Evolutionary conservation across 2,113 vertebrate genomes (phyloP), one percentile per base, ranked within the genome.

Genomic region (Scatophagus argus): DNA sequence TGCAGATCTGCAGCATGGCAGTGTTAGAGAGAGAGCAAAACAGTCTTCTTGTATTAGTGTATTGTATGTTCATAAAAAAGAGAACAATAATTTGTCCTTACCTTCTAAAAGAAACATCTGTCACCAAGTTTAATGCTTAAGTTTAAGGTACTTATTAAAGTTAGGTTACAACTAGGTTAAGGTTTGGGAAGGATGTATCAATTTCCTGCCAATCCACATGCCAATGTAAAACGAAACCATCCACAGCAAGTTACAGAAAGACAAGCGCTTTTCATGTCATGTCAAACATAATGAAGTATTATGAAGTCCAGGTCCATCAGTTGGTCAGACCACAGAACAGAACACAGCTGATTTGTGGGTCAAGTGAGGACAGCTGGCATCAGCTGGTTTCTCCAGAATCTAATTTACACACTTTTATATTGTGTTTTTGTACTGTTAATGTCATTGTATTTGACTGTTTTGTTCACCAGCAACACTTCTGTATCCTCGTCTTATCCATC

Each of bases 311-410:
- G 63, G 39, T 63, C 87, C 65, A 72, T 74, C 80, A 76, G 63
- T 25, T 23, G 16, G n/a, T 64, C 56, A 25, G 25, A 75, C 78
- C 74, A 31, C 79, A 47, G 52, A 76, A 69, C 63, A 78, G 46
- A 82, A 60, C 74, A 21, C 32, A 67, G 82, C 56, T 52, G 64
- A 55, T 61, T 38, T 54, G 4, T 63, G 86, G 90, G 84, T 91
- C 84, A 47, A 85, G 84, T 82, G 80, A 89, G 86, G 86, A 91
- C 84, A 88, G 77, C 44, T 83, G 27, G 51, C 60, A 81, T 72
- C 55, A 78, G 68, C 71, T 47, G 64, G 38, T 64, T 80, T 10
- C 27, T 31, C 78, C 52, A 23, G 55, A 79, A 89, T 84, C 85
- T 36, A 25, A 84, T 89, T 86, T 86, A 84, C 78, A 79, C 81